Percentiles rank a stretch among this genome's conserved stretches.
phyloP scores from a whole-genome alignment of 1,140 invertebrate species.

The Micrasema longulum region DNA sequence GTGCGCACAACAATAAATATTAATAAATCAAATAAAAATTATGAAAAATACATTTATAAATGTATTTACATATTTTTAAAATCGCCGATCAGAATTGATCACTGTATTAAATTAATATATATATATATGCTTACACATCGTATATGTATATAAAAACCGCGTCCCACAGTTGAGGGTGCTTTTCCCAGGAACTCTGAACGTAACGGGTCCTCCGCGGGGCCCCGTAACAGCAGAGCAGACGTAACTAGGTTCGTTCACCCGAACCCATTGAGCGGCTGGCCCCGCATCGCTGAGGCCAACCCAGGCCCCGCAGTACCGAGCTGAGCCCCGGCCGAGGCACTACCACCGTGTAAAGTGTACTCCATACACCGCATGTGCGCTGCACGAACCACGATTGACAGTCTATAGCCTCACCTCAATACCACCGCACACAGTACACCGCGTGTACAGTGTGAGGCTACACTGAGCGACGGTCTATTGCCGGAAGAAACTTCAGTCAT shows the following conservation, averaged over 20 bases:
- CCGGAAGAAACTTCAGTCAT: slow-evolving; percentile 46
- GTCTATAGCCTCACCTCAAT: no score
- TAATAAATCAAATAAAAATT: no score
- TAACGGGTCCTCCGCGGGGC: slow-evolving; percentile 47
- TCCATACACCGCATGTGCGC: background rate
- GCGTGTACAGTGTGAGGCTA: background rate
- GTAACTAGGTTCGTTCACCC: slow-evolving; percentile 53
- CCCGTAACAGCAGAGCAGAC: slow-evolving; percentile 46
- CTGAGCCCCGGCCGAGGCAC: slow-evolving; percentile 1
- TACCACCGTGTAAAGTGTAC: background rate
- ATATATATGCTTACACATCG: background rate
- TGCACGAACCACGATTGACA: no score
- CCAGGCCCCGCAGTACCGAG: slow-evolving; percentile 17
- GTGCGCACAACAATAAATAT: no score
- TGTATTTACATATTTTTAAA: no score
- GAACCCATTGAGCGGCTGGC: slow-evolving; percentile 27
- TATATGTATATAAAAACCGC: no score
- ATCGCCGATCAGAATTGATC: no score
- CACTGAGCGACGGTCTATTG: slow-evolving; percentile 30
- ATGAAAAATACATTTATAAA: no score
- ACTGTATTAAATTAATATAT: background rate
- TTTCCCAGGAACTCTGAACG: slow-evolving; percentile 37
- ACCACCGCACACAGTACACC: background rate
- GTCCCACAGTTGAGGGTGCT: slow-evolving; percentile 19
- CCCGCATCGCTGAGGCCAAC: background rate